Percentiles rank a stretch among this genome's conserved stretches.
These are phyloP conservation scores for Euglossa dilemma DNA, from an alignment of 1,140 invertebrate genomes.

Conservation along the genomic window DNA sequence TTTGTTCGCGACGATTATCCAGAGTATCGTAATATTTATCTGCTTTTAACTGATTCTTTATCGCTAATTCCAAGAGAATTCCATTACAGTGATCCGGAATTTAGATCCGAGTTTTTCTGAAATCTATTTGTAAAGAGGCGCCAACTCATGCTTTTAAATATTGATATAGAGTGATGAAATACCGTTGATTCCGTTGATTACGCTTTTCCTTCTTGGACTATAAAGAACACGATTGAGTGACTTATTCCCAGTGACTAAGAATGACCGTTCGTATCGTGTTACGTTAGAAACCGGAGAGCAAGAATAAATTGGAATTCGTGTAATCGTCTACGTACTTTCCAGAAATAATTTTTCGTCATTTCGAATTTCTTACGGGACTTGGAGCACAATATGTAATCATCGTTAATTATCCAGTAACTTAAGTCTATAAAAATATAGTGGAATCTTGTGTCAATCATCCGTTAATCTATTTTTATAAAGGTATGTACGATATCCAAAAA, in stretches of 20 bases:
- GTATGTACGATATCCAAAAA: too few relatives aligned
- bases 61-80: background rate
- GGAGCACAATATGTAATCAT: background rate
- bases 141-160: background rate
- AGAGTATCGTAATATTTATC: background rate
- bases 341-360: background rate
- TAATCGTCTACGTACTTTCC: background rate
- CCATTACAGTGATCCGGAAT: background rate
- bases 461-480: too few relatives aligned
- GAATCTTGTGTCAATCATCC: too few relatives aligned
- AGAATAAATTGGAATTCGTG: background rate
- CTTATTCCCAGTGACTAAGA: background rate
- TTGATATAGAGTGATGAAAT: conserved; percentile 1
- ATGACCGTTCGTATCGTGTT: background rate
- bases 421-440: too few relatives aligned
- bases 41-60: background rate
- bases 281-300: background rate
- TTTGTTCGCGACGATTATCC: background rate
- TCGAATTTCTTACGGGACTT: background rate
- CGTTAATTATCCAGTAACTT: background rate
- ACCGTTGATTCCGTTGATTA: background rate
- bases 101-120: background rate
- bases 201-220: background rate
- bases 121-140: background rate
- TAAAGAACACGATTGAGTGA: background rate